phyloP scores from a whole-genome alignment of 2,797 vertebrate species.

The Pseudochirops cupreus region DNA sequence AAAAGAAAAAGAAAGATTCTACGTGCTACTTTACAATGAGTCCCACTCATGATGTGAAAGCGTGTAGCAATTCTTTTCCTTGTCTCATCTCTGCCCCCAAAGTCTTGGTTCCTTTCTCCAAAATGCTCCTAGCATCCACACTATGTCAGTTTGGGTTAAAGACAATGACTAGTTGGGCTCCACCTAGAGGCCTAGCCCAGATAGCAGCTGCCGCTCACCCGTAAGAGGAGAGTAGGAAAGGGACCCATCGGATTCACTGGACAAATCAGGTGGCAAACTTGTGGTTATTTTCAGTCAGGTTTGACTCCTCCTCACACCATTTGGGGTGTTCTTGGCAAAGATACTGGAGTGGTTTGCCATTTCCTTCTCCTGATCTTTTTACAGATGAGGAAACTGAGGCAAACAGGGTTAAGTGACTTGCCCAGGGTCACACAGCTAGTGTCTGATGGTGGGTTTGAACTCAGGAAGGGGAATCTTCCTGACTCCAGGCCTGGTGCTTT shows the following conservation, averaged over 20 bases:
- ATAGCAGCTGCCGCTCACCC: not conserved
- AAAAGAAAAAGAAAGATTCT: not conserved
- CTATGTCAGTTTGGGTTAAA: not conserved
- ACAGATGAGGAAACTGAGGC: not conserved
- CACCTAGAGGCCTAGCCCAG: not conserved
- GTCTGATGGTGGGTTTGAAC: not conserved
- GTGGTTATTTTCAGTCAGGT: not conserved
- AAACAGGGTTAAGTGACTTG: not conserved
- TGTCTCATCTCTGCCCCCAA: not conserved
- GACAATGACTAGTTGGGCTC: not conserved
- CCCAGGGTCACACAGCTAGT: not conserved
- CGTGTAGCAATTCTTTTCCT: not conserved
- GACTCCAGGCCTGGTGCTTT: not conserved
- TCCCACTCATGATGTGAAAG: not conserved
- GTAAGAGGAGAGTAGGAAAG: not conserved
- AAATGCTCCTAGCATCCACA: not conserved
- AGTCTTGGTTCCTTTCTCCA: not conserved
- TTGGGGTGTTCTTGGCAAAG: not conserved
- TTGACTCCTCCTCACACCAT: not conserved
- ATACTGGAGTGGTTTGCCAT: not conserved
- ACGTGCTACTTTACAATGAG: not conserved
- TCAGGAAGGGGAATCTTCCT: not conserved
- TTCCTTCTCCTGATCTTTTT: not conserved
- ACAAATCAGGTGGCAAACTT: not conserved
- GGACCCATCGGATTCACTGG: not conserved